Evolutionary conservation across 2,113 vertebrate species (phyloP).

Genomic region (Paradisaea rubra): DNA sequence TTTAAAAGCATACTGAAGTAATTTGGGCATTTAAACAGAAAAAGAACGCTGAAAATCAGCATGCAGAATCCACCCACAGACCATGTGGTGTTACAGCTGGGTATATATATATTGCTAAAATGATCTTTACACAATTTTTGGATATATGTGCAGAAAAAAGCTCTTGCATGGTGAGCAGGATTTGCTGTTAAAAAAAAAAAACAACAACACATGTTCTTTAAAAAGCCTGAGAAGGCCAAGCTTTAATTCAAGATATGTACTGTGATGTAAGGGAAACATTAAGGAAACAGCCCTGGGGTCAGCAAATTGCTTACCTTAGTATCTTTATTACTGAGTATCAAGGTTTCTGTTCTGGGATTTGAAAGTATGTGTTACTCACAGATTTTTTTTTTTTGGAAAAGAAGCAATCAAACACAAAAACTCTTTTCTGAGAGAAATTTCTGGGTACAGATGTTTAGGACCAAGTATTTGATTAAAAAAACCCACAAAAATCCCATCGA

Average conservation of each 20-base stretch:
- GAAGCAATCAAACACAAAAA: fast-evolving
- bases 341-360: background rate
- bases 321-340: background rate
- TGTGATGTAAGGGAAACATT: background rate
- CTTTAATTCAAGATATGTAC: background rate
- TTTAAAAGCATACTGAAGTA: background rate
- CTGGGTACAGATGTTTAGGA: background rate
- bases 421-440: background rate
- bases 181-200: background rate
- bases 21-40: background rate
- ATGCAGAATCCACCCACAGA: background rate
- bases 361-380: background rate
- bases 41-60: background rate
- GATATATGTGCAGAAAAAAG: background rate
- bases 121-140: background rate
- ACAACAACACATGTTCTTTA: background rate
- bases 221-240: background rate
- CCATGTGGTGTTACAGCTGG: background rate
- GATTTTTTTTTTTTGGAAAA: background rate
- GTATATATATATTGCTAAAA: background rate
- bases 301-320: background rate
- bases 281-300: background rate
- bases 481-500: background rate
- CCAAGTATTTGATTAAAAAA: background rate
- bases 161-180: background rate